These are phyloP conservation scores for Xiphophorus hellerii DNA, from an alignment of 2,113 vertebrate species.

Conservation along the genomic window DNA sequence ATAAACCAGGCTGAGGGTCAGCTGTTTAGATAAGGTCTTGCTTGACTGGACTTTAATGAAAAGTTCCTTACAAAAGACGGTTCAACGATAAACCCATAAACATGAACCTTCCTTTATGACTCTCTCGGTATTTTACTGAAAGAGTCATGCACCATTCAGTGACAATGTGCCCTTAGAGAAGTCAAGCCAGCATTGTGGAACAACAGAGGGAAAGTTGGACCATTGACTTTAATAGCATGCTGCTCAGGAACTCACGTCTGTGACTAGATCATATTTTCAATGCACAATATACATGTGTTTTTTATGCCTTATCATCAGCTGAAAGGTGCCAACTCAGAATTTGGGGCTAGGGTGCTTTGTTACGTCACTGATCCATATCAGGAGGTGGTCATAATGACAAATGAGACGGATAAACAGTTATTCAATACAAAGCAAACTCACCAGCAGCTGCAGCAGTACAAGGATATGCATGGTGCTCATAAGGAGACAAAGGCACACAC, in stretches of 20 bases:
- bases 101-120: too few relatives aligned
- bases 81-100: too few relatives aligned
- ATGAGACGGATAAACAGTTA: background rate
- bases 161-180: background rate
- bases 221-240: background rate
- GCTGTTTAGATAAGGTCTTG: constrained; percentile 45
- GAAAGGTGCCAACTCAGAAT: too few relatives aligned
- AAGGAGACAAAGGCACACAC: background rate
- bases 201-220: background rate
- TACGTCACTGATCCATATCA: background rate
- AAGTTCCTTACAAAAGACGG: too few relatives aligned
- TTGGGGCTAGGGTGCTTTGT: background rate
- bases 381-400: background rate
- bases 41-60: constrained; percentile 27
- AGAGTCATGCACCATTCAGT: background rate
- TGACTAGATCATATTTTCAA: background rate
- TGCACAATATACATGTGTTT: background rate
- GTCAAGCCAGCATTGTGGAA: background rate
- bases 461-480: too few relatives aligned
- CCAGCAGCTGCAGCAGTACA: too few relatives aligned
- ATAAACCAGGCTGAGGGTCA: constrained; percentile 36
- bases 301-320: background rate
- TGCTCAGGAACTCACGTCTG: background rate
- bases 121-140: too few relatives aligned
- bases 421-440: background rate